Percentiles rank a stretch among this genome's conserved stretches.
Conservation (phyloP, 2,888 invertebrate species). For the Cyclophora punctaria region DNA sequence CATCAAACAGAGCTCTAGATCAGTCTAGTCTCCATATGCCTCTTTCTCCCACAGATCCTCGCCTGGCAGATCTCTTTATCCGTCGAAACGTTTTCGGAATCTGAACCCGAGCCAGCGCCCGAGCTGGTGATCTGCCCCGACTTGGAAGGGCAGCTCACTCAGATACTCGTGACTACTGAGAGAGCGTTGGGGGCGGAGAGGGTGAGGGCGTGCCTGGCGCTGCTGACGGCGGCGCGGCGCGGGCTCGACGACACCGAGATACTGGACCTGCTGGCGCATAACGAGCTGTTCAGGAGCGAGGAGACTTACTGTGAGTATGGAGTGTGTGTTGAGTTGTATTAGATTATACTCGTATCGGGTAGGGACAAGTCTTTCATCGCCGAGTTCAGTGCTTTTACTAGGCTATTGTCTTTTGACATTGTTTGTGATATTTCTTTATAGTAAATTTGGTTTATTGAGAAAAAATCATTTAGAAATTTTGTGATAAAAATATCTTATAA, state of each 20-base stretch:
- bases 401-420: too few relatives aligned
- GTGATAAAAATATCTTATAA: too few relatives aligned
- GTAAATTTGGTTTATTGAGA: too few relatives aligned
- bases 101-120: slow-evolving; percentile 51
- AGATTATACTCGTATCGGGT: too few relatives aligned
- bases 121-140: slow-evolving; percentile 62
- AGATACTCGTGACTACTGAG: slow-evolving; percentile 81
- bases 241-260: slow-evolving; percentile 89
- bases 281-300: slow-evolving; percentile 77
- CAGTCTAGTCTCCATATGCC: background rate
- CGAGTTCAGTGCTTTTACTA: too few relatives aligned
- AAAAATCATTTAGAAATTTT: too few relatives aligned
- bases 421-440: too few relatives aligned
- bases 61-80: slow-evolving; percentile 72
- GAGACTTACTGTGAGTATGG: slow-evolving; percentile 76
- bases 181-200: slow-evolving; percentile 79
- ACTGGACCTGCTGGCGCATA: slow-evolving; percentile 79
- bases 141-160: slow-evolving; percentile 76
- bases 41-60: slow-evolving; percentile 43
- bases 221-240: slow-evolving; percentile 83
- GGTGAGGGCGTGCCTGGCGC: slow-evolving; percentile 80
- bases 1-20: too few relatives aligned
- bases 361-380: too few relatives aligned
- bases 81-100: slow-evolving; percentile 62
- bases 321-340: too few relatives aligned